A percentile compares a stretch with the other conserved stretches of the same genome.
Conservation (phyloP, 2,797 vertebrate genomes). For the Ceyx erithaca region DNA sequence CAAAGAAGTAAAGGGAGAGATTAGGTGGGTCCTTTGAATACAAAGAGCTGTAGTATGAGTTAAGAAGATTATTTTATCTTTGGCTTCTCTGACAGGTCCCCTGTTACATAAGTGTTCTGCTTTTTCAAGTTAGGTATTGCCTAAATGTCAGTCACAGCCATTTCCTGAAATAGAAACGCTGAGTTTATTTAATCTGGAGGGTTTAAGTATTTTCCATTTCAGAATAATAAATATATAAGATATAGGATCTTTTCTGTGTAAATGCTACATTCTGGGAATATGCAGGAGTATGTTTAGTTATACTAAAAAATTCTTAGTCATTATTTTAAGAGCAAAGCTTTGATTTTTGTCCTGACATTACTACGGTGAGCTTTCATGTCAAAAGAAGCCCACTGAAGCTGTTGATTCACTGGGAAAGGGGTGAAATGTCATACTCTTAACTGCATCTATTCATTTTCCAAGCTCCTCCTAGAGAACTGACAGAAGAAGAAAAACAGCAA, state of each 20-base stretch:
- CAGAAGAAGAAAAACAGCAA: slow-evolving; percentile 96
- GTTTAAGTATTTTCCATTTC: slow-evolving; percentile 63
- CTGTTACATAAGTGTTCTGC: slow-evolving; percentile 54
- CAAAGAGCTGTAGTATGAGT: slow-evolving; percentile 6
- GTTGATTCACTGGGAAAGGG: slow-evolving; percentile 58
- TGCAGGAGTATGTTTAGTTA: slow-evolving; percentile 18
- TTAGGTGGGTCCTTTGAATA: slow-evolving; percentile 10
- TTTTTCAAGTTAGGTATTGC: slow-evolving; percentile 31
- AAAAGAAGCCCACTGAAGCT: slow-evolving; percentile 17
- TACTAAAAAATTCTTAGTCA: slow-evolving; percentile 36
- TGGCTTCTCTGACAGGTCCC: slow-evolving; percentile 28
- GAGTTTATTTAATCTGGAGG: slow-evolving; percentile 65
- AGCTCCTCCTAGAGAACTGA: slow-evolving; percentile 91
- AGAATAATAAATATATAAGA: slow-evolving; percentile 71
- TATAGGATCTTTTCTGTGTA: slow-evolving; percentile 36
- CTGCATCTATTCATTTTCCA: slow-evolving; percentile 56
- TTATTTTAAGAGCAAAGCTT: slow-evolving; percentile 48
- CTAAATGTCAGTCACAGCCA: slow-evolving; percentile 19
- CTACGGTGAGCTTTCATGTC: slow-evolving; percentile 6
- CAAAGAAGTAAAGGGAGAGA: slow-evolving; percentile 9
- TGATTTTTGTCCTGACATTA: slow-evolving; percentile 26
- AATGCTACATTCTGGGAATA: slow-evolving; percentile 16
- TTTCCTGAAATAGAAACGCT: slow-evolving; percentile 65
- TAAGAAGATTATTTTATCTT: slow-evolving; percentile 62
- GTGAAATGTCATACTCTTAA: slow-evolving; percentile 56